Evolutionary conservation across 2,888 invertebrate species (phyloP).

Genomic region (Nymphalis urticae): DNA sequence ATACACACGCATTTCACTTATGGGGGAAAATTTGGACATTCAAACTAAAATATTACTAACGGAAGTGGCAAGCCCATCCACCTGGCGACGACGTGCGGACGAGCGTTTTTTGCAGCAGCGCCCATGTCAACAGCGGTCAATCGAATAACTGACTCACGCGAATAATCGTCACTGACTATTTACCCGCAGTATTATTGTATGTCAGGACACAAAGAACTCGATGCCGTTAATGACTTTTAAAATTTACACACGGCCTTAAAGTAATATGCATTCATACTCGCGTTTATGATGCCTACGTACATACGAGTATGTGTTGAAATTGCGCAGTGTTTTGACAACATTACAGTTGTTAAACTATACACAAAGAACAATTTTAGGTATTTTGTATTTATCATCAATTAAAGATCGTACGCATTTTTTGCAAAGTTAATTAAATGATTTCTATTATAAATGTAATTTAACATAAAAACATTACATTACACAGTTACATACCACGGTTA

Average conservation of each 20-base stretch:
- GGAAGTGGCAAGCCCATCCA: constrained; percentile 76
- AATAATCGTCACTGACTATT: constrained; percentile 67
- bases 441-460: no score
- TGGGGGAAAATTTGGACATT: not conserved
- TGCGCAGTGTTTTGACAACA: constrained; percentile 43
- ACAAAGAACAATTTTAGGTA: constrained; percentile 23
- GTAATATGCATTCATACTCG: constrained; percentile 46
- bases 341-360: constrained; percentile 32
- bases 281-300: constrained; percentile 34
- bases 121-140: constrained; percentile 75
- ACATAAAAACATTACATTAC: no score
- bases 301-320: constrained; percentile 34
- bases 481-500: no score
- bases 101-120: constrained; percentile 74
- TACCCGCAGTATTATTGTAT: constrained; percentile 64
- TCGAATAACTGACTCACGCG: constrained; percentile 62
- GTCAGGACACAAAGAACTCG: constrained; percentile 67
- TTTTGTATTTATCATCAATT: not conserved
- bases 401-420: not conserved
- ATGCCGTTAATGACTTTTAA: constrained; percentile 63
- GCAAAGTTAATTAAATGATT: no score
- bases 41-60: constrained; percentile 47
- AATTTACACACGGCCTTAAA: constrained; percentile 53
- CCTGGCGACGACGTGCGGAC: constrained; percentile 76
- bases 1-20: not conserved